Conservation (phyloP, 1,140 invertebrate species). For the Micrasema minimum region DNA sequence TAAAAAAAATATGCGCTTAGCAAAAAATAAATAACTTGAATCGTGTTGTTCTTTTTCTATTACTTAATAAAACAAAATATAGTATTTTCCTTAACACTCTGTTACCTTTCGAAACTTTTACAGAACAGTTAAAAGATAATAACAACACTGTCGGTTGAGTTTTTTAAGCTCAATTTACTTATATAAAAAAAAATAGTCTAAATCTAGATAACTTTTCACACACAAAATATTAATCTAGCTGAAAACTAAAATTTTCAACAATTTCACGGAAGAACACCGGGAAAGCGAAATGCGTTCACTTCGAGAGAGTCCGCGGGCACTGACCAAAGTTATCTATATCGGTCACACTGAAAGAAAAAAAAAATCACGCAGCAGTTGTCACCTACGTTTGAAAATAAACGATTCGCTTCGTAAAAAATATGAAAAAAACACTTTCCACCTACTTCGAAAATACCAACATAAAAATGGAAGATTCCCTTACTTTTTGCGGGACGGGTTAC, state of each 20-base stretch:
- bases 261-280: neutral
- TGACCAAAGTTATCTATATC: slow-evolving; percentile 33
- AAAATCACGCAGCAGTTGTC: slow-evolving; percentile 11
- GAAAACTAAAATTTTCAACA: neutral
- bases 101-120: no score
- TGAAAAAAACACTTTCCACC: slow-evolving; percentile 22
- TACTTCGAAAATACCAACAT: slow-evolving; percentile 12
- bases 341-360: slow-evolving; percentile 29
- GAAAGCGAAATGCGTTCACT: slow-evolving; percentile 27
- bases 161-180: no score
- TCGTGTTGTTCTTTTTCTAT: no score
- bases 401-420: neutral
- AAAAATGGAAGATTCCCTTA: slow-evolving; percentile 35
- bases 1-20: no score
- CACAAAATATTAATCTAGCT: no score
- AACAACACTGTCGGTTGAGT: no score
- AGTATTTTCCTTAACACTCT: no score
- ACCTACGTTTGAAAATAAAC: slow-evolving; percentile 26
- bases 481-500: slow-evolving; percentile 30
- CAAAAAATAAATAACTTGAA: no score
- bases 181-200: no score
- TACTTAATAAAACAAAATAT: no score
- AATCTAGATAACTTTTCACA: no score
- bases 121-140: no score
- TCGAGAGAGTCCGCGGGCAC: slow-evolving; percentile 14